Conservation (phyloP, 2,113 vertebrate species). For the Chlorocebus sabaeus region DNA sequence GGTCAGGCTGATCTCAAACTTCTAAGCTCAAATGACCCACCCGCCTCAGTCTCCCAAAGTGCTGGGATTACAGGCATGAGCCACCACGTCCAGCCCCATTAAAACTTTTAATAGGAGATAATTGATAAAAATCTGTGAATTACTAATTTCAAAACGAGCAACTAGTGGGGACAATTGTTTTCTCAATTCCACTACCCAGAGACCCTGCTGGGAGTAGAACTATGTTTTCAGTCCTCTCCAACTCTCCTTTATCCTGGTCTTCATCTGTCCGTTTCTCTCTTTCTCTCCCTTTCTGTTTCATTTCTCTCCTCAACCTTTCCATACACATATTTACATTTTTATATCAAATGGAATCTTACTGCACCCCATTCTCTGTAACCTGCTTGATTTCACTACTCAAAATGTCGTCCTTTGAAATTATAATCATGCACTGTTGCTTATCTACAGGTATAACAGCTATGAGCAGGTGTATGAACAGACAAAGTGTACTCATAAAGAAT, state of each 20-base stretch:
- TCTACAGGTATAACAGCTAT: neutral
- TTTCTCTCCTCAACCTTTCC: neutral
- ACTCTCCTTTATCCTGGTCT: fast-evolving
- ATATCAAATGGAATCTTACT: neutral
- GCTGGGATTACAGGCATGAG: too few species aligned
- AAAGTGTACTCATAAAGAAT: neutral
- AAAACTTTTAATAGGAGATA: neutral
- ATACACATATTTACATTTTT: neutral
- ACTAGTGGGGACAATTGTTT: too few species aligned
- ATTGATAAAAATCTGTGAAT: neutral
- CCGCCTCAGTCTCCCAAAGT: too few species aligned
- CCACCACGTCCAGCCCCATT: too few species aligned
- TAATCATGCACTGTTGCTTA: too few species aligned
- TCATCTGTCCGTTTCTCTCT: too few species aligned
- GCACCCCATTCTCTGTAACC: neutral
- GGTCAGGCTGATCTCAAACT: too few species aligned
- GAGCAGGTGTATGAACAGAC: neutral
- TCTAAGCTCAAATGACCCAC: too few species aligned
- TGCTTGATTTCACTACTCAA: too few species aligned
- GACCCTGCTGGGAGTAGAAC: fast-evolving
- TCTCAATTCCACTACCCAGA: neutral
- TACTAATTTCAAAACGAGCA: fast-evolving
- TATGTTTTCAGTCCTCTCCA: too few species aligned
- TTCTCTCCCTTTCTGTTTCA: neutral
- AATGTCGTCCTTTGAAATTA: too few species aligned